Evolutionary conservation across 2,113 vertebrate species (phyloP).

Genomic region (Sinocyclocheilus anophthalmus): DNA sequence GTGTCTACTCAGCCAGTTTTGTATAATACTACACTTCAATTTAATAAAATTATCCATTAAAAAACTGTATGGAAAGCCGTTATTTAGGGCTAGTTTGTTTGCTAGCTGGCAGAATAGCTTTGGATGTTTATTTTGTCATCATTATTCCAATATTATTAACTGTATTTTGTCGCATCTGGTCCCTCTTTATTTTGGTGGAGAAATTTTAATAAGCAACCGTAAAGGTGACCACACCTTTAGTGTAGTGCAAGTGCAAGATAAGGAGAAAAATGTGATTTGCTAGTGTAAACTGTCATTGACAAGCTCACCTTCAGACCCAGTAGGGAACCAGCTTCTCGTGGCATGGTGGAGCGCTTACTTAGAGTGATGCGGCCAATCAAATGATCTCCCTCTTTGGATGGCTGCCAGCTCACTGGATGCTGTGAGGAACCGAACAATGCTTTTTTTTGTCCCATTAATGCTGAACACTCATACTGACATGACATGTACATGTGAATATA

Average conservation of each 20-base stretch:
- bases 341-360: slow-evolving; percentile 95
- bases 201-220: neutral
- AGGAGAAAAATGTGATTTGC: slow-evolving; percentile 9
- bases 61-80: neutral
- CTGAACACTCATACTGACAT: slow-evolving; percentile 28
- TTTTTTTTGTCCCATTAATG: slow-evolving; percentile 34
- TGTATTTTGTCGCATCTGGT: neutral
- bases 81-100: neutral
- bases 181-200: neutral
- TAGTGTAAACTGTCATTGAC: neutral
- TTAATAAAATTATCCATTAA: no score
- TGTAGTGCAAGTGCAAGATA: neutral
- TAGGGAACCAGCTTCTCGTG: slow-evolving; percentile 93
- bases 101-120: no score
- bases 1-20: neutral
- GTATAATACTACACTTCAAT: neutral
- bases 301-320: slow-evolving; percentile 91
- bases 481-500: neutral
- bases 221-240: neutral
- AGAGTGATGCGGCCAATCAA: slow-evolving; percentile 96
- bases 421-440: slow-evolving; percentile 60
- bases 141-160: neutral
- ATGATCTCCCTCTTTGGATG: slow-evolving; percentile 97
- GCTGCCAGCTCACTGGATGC: slow-evolving; percentile 98
- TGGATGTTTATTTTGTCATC: neutral